phyloP scores from a whole-genome alignment of 2,797 vertebrate genomes.

The Notamacropus eugenii region DNA sequence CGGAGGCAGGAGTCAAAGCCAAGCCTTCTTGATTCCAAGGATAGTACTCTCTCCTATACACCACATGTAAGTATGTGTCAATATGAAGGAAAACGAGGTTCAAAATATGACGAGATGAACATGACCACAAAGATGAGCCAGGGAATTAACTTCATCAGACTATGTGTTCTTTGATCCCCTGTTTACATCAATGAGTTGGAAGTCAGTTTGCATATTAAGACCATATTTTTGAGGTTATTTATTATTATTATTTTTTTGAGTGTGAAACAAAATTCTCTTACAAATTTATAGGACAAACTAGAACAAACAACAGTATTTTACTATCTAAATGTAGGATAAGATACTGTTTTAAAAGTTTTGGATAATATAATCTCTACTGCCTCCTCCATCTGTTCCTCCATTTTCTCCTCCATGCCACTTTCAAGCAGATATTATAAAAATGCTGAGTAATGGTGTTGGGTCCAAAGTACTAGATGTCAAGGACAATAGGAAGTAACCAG shows the following conservation, averaged over 20 bases:
- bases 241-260: neutral
- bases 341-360: neutral
- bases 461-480: neutral
- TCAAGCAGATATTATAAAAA: neutral
- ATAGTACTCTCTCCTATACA: neutral
- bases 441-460: neutral
- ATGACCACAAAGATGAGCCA: neutral
- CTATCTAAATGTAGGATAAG: slow-evolving; percentile 1
- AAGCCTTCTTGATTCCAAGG: neutral
- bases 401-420: neutral
- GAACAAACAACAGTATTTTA: neutral
- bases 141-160: neutral
- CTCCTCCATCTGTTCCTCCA: neutral
- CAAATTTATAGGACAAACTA: slow-evolving; percentile 37
- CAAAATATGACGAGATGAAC: neutral
- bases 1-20: neutral
- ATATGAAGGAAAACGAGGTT: neutral
- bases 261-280: neutral
- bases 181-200: neutral
- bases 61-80: neutral
- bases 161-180: neutral
- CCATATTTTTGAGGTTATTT: neutral
- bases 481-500: neutral
- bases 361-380: neutral
- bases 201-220: neutral